Base-by-base conservation (phyloP, 2,113 vertebrate genomes). In the Scortum barcoo region DNA sequence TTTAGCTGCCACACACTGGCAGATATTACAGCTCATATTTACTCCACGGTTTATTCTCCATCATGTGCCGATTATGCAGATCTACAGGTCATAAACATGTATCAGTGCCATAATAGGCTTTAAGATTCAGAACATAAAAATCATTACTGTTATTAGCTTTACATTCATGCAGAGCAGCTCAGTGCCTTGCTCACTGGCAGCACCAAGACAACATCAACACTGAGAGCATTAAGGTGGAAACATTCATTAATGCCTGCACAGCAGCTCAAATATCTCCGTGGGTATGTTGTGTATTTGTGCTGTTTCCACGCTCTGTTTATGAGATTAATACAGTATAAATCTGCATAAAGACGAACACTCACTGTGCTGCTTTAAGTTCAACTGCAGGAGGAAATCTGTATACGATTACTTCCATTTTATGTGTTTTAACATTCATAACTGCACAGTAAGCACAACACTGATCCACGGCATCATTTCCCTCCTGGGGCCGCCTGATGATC, bases 381-480 rank as follows among this genome's bases (percentile, higher is more conserved):
- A 30, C 24, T 50, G 42, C 17, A 3, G 20, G 33, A 67, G 26
- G 7, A 58, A 17, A 22, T 58, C 57, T 24, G 20, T 24, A 30
- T 48, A 8, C 46, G 46, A 82, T 82, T 51, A 51, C 51, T 51
- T 70, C 57, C 73, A 5, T 36, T 26, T 17, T 9, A 46, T 44
- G 74, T 72, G 48, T 66, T 83, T 83, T 83, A 72, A 72, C 51
- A 72, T 72, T 67, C 69, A 73, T 60, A 61, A 61, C 61, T 28
- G 53, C 62, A n/a, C 8, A 53, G 16, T 10, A 40, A 65, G 76
- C 72, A 33, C 30, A 16, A 7, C 19, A 8, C 38, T 14, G 17
- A 77, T 61, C 61, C 51, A 8, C 4, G 22, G 6, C 58, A 8
- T 26, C 28, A 22, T 63, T 9, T 4, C 56, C 46, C 80, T 42